A percentile compares a stretch with the other conserved stretches of the same genome.
Evolutionary conservation across 2,888 invertebrate genomes (phyloP).

Genomic region (Sphinx pinastri): DNA sequence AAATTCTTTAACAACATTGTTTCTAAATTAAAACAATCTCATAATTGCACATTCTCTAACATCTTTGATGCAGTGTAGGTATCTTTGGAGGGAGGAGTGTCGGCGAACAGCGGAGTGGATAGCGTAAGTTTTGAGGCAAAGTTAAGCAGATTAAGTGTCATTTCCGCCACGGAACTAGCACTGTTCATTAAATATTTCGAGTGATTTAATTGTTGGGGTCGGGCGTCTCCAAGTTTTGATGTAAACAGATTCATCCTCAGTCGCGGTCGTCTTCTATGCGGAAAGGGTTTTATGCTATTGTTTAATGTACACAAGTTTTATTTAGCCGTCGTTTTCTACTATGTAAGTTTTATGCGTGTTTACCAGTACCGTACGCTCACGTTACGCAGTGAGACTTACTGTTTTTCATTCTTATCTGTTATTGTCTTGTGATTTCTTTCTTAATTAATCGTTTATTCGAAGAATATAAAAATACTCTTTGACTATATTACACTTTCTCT

Average conservation of each 20-base stretch:
- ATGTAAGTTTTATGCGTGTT: not conserved
- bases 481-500: too few relatives aligned
- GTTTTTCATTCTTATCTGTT: slow-evolving; percentile 2
- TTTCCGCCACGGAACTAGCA: slow-evolving; percentile 79
- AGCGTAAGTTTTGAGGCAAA: slow-evolving; percentile 77
- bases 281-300: slow-evolving; percentile 29
- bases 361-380: not conserved
- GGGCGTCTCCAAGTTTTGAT: slow-evolving; percentile 66
- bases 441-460: not conserved
- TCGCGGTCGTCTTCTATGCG: slow-evolving; percentile 35
- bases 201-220: slow-evolving; percentile 78
- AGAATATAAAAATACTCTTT: too few relatives aligned
- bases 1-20: slow-evolving; percentile 82
- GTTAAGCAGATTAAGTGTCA: slow-evolving; percentile 83
- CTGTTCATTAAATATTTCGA: slow-evolving; percentile 83
- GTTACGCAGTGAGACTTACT: slow-evolving; percentile 3
- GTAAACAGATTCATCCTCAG: slow-evolving; percentile 60
- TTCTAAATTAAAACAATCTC: slow-evolving; percentile 84
- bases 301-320: slow-evolving; percentile 18
- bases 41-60: slow-evolving; percentile 82
- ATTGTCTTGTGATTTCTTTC: not conserved
- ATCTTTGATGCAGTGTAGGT: slow-evolving; percentile 80
- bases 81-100: slow-evolving; percentile 44
- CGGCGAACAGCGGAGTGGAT: slow-evolving; percentile 40
- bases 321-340: not conserved